Evolutionary conservation across 1,140 invertebrate species (phyloP).

Genomic region (Rhysida immarginata): DNA sequence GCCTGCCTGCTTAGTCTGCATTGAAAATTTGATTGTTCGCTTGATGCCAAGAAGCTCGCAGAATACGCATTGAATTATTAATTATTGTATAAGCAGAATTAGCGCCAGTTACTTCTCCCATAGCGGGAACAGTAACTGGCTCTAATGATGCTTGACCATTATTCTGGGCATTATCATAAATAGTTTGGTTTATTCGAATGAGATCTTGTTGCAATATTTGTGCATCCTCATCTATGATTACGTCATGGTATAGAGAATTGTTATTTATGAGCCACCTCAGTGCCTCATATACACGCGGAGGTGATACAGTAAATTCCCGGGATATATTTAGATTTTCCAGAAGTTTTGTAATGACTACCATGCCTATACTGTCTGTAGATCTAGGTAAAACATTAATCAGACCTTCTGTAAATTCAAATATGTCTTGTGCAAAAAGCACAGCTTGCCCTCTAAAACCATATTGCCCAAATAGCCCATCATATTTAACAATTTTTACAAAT

Average conservation of each 20-base stretch:
- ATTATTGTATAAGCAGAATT: neutral
- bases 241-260: slow-evolving; percentile 13
- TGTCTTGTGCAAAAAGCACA: no score
- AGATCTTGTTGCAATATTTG: slow-evolving; percentile 1
- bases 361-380: no score
- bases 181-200: neutral
- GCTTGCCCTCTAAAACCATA: no score
- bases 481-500: no score
- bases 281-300: slow-evolving; percentile 2
- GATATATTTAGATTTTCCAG: slow-evolving; percentile 6
- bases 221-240: no score
- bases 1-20: no score
- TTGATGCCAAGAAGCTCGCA: slow-evolving; percentile 10
- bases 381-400: no score
- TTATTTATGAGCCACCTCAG: slow-evolving; percentile 9
- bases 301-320: slow-evolving; percentile 7
- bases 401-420: no score
- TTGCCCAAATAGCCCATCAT: no score
- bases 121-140: neutral
- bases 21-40: slow-evolving; percentile 6
- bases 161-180: no score
- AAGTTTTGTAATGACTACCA: no score
- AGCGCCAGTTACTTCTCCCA: neutral
- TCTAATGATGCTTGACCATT: neutral
- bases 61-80: slow-evolving; percentile 7